Conservation (phyloP, 1,140 invertebrate species). For the Stegodyphus mimosarum region DNA sequence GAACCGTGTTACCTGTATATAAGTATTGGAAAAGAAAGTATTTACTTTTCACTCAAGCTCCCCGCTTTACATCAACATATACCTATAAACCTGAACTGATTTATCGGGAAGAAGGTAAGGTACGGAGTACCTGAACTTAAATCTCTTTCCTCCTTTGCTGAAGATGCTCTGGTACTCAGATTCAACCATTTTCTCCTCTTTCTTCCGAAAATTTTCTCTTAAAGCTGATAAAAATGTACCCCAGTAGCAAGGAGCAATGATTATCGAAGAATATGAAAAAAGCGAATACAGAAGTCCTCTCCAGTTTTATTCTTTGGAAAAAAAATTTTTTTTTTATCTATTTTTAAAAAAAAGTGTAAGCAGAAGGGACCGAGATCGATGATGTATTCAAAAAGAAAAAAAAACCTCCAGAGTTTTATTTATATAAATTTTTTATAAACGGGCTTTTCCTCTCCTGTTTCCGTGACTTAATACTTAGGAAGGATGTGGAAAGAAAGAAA, state of each 20-base stretch:
- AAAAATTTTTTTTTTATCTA: neutral
- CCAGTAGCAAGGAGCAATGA: neutral
- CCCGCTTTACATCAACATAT: no score
- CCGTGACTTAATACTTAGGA: neutral
- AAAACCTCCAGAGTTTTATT: neutral
- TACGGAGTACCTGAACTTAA: no score
- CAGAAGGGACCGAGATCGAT: neutral
- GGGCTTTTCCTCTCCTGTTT: neutral
- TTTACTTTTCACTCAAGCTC: no score
- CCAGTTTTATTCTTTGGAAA: neutral
- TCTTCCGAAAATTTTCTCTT: neutral
- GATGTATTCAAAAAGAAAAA: neutral
- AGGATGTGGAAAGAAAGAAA: neutral
- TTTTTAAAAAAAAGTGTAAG: neutral
- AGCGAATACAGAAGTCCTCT: neutral
- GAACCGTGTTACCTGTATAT: no score
- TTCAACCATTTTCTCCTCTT: neutral
- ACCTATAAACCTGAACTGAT: no score
- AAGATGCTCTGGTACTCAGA: no score
- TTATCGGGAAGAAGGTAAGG: no score
- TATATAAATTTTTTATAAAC: slow-evolving; percentile 1
- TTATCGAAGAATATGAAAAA: neutral
- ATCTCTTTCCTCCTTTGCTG: no score
- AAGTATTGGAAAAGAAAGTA: no score
- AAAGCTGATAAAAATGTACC: slow-evolving; percentile 2